Percentiles rank a stretch among this genome's conserved stretches.
These are phyloP conservation scores for Xestia xanthographa DNA, from an alignment of 2,888 invertebrate genomes.

Conservation along the genomic window DNA sequence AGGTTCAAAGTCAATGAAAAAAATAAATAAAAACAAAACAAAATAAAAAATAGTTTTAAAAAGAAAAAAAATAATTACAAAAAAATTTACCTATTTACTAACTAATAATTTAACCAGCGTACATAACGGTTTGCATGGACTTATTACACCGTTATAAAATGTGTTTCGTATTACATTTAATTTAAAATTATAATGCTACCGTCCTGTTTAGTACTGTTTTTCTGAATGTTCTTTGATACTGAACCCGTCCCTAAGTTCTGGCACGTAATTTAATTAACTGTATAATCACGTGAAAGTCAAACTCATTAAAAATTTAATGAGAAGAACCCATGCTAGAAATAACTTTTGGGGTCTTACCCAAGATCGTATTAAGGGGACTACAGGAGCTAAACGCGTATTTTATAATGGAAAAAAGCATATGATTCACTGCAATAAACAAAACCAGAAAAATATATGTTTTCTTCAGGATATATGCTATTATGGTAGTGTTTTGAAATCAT, in stretches of 20 bases:
- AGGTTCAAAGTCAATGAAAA: background rate
- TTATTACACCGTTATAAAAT: too few species aligned
- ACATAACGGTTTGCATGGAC: background rate
- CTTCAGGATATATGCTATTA: too few species aligned
- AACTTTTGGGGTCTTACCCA: background rate
- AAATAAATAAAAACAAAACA: fast-evolving
- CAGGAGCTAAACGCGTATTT: too few species aligned
- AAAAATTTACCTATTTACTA: background rate
- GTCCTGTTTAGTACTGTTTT: background rate
- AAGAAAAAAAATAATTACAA: background rate
- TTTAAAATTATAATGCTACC: background rate
- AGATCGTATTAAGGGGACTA: background rate
- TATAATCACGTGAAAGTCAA: background rate
- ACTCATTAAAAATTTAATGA: background rate
- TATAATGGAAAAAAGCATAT: too few species aligned
- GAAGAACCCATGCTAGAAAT: background rate
- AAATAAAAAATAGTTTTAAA: background rate
- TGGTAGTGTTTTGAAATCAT: too few species aligned
- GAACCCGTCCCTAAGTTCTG: background rate
- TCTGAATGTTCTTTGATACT: background rate
- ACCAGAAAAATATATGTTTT: too few species aligned
- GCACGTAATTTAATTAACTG: background rate
- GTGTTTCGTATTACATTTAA: background rate
- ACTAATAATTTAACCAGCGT: background rate
- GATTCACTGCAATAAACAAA: too few species aligned